These are phyloP conservation scores for Ceratina calcarata DNA, from an alignment of 1,140 invertebrate genomes.

Conservation along the genomic window DNA sequence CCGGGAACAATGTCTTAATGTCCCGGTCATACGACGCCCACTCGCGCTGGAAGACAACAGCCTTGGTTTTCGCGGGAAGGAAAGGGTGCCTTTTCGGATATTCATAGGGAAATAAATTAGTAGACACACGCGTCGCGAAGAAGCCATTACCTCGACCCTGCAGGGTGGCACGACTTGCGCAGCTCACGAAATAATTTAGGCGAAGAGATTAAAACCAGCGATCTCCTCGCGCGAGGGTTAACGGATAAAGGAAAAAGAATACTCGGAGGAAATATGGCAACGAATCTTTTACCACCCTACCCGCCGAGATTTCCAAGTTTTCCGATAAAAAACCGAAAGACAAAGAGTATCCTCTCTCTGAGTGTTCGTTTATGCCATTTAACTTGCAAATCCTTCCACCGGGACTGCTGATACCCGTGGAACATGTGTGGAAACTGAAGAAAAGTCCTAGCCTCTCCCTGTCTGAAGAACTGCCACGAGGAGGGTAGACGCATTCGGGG, in stretches of 20 bases:
- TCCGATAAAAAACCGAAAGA: conserved; percentile 43
- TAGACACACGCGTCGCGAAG: conserved; percentile 64
- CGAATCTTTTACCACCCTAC: conserved; percentile 6
- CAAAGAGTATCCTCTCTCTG: conserved; percentile 55
- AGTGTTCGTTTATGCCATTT: conserved; percentile 73
- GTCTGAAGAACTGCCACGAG: conserved; percentile 40
- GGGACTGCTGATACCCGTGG: conserved; percentile 67
- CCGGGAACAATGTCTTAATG: conserved; percentile 81
- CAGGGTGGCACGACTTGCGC: conserved; percentile 11
- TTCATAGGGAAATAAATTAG: conserved; percentile 78
- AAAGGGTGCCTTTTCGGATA: conserved; percentile 73
- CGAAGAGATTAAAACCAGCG: neutral
- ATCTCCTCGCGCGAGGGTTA: too few species aligned
- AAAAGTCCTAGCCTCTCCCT: conserved; percentile 56
- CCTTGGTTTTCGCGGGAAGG: conserved; percentile 60
- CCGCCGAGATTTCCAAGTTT: conserved; percentile 25
- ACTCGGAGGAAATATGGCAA: conserved; percentile 4
- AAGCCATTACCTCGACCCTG: conserved; percentile 54
- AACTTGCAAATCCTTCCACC: conserved; percentile 75
- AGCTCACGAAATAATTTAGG: neutral
- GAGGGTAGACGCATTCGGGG: conserved; percentile 35
- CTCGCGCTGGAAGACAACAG: conserved; percentile 72
- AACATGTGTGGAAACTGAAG: conserved; percentile 72
- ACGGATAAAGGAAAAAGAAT: neutral
- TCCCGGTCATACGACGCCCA: conserved; percentile 80